Conservation (phyloP, 92 coral and sea anemone genomes). For the Meandrina meandrites region DNA sequence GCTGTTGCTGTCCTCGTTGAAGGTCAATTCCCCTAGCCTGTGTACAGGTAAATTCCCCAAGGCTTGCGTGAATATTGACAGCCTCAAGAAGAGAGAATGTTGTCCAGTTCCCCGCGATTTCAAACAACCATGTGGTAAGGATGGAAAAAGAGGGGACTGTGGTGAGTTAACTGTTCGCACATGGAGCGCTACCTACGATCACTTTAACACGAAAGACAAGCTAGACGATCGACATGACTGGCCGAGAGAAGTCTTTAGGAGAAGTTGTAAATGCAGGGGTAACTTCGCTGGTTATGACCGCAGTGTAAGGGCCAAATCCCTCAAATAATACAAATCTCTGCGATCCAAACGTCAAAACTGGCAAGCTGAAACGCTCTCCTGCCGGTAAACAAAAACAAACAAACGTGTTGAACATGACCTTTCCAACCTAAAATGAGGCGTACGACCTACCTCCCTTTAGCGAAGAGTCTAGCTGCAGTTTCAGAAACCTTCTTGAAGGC, state of each 20-base stretch:
- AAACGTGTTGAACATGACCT: slow-evolving; percentile 14
- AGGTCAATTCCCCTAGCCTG: slow-evolving; percentile 69
- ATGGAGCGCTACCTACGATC: no score
- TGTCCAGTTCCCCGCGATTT: slow-evolving; percentile 71
- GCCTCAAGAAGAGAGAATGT: slow-evolving; percentile 55
- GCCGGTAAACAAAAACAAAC: not conserved
- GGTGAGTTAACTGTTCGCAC: no score
- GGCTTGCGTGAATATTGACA: slow-evolving; percentile 43
- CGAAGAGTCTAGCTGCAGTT: no score
- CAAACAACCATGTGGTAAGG: slow-evolving; percentile 58
- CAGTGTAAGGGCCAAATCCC: not conserved
- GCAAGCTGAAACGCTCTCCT: not conserved
- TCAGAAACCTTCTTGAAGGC: no score
- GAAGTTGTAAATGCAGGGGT: no score
- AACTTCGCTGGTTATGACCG: no score
- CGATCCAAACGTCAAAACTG: not conserved
- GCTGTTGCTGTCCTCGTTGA: not conserved
- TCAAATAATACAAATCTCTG: not conserved
- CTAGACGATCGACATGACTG: no score
- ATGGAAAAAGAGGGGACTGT: slow-evolving; percentile 62
- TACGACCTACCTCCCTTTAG: no score
- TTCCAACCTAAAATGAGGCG: slow-evolving; percentile 54
- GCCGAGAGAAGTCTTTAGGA: no score
- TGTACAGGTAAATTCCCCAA: no score
- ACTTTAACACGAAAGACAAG: no score